Percentiles rank a stretch among this genome's conserved stretches.
Evolutionary conservation across 2,888 invertebrate genomes (phyloP).

Genomic region (Pherbina coryleti): DNA sequence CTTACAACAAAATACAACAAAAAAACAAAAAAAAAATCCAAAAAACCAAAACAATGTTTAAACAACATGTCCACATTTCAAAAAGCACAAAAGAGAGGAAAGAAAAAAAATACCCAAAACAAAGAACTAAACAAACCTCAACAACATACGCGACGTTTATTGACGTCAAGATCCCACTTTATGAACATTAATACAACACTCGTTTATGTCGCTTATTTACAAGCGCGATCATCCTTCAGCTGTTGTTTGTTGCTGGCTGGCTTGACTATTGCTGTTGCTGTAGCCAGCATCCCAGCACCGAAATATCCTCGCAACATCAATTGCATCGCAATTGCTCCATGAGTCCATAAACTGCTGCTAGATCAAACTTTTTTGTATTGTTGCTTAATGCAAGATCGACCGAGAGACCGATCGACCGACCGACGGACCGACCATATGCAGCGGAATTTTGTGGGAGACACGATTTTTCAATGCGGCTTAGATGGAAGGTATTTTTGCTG

Average conservation of each 20-base stretch:
- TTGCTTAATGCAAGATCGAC: not conserved
- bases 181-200: slow-evolving; percentile 69
- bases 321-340: slow-evolving; percentile 65
- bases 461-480: slow-evolving; percentile 11
- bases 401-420: no score
- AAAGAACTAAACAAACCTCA: not conserved
- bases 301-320: slow-evolving; percentile 47
- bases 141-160: slow-evolving; percentile 63
- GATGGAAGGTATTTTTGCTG: not conserved
- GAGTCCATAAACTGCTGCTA: slow-evolving; percentile 64
- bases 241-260: slow-evolving; percentile 29
- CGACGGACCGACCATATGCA: not conserved
- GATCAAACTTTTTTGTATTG: slow-evolving; percentile 57
- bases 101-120: not conserved
- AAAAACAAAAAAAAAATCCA: not conserved
- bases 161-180: slow-evolving; percentile 68
- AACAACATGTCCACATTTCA: slow-evolving; percentile 42
- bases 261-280: slow-evolving; percentile 18
- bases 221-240: slow-evolving; percentile 53
- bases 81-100: not conserved
- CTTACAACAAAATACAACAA: not conserved
- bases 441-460: slow-evolving; percentile 28
- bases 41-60: not conserved
- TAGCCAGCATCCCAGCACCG: not conserved
- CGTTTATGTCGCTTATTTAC: slow-evolving; percentile 68